phyloP scores from a whole-genome alignment of 2,888 invertebrate genomes.

The Ennomos erosarius region DNA sequence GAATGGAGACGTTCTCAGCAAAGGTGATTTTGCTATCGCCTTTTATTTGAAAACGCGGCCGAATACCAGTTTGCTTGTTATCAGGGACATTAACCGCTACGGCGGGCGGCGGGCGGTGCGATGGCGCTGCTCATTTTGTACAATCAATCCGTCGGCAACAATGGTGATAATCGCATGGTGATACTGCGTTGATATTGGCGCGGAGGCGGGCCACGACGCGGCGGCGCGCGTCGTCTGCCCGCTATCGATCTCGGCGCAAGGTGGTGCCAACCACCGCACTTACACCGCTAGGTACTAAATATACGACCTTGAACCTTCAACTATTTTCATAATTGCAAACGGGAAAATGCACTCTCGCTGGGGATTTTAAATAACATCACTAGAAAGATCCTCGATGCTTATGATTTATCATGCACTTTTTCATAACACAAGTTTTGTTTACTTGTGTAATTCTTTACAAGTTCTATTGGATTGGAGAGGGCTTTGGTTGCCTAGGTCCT shows the following conservation, averaged over 20 bases:
- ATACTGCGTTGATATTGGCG: slow-evolving; percentile 55
- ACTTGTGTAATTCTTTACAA: too few species aligned
- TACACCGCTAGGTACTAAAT: slow-evolving; percentile 58
- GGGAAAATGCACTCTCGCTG: slow-evolving; percentile 48
- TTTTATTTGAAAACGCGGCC: slow-evolving; percentile 8
- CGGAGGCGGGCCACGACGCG: slow-evolving; percentile 61
- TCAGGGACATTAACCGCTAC: slow-evolving; percentile 53
- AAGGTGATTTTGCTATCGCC: slow-evolving; percentile 20
- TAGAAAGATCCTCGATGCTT: neutral
- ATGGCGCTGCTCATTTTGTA: slow-evolving; percentile 21
- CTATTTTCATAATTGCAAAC: slow-evolving; percentile 61
- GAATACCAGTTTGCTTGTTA: slow-evolving; percentile 47
- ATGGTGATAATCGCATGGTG: slow-evolving; percentile 64
- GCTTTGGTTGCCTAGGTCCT: too few species aligned
- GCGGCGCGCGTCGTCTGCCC: slow-evolving; percentile 76
- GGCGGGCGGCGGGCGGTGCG: slow-evolving; percentile 25
- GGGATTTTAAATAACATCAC: slow-evolving; percentile 4
- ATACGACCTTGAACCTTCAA: slow-evolving; percentile 78
- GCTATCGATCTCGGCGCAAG: slow-evolving; percentile 77
- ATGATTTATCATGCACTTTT: neutral
- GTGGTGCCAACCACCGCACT: slow-evolving; percentile 68
- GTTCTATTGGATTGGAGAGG: too few species aligned
- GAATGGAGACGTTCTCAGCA: slow-evolving; percentile 14
- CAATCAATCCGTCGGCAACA: slow-evolving; percentile 55
- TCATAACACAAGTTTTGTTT: neutral